Evolutionary conservation across 2,113 vertebrate species (phyloP), one percentile per base, ranked within the genome.

Genomic region (Ranitomeya imitator): DNA sequence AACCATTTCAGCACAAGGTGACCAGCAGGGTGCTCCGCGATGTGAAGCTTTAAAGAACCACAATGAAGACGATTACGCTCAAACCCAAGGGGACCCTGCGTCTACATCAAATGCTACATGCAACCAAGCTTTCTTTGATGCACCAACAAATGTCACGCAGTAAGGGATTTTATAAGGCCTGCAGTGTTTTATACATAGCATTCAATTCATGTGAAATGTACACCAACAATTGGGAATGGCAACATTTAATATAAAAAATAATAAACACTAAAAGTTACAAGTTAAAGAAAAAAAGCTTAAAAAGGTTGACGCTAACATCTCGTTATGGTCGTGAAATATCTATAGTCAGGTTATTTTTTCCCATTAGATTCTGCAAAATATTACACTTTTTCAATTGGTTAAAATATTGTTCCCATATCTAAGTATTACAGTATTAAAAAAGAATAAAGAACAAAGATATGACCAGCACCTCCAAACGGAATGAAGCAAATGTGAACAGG

Each of bases 1-100:
- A 99, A 92, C 98, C 98, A 99, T 83, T 98, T 99, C 88, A 99
- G 94, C 91, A 99, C 97, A 19, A 99, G 93, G 91, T 99, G 98
- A 87, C 98, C 98, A 11, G 97, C 97, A 0, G 98, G 97, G 91
- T 99, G 98, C 84, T 99, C 98, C 0, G 95, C 97, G 91, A 99
- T 91, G 90, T 99, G 98, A 87, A 99, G 96, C 98, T 99, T 87
- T 21, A 91, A 91, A 26, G 37, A 9, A 89, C 57, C 52, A 90
- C 60, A 88, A 79, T 79, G 1, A 89, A 6, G 71, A 78, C 23
- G 52, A 51, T 63, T 14, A 86, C 21, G 18, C 21, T 54, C 31
- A 65, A 19, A 19, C 82, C 82, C 63, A 54, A 69, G 21, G 15
- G 59, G 51, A 82, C 31, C 45, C 26, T 61, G 26, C 4, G 31